These are phyloP conservation scores for Mastomys coucha DNA, from an alignment of 2,113 vertebrate genomes.

Conservation along the genomic window DNA sequence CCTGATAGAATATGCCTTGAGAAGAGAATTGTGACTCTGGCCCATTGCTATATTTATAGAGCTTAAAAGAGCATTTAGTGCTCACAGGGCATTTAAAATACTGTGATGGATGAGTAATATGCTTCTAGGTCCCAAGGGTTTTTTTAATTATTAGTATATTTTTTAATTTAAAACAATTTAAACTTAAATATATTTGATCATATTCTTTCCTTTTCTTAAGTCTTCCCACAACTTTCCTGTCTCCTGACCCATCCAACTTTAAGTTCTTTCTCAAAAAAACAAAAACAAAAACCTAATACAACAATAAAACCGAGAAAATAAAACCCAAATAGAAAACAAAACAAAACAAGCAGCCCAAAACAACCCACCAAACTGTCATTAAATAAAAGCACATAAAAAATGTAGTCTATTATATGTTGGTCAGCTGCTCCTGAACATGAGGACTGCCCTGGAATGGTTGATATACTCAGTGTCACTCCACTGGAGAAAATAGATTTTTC, in stretches of 20 bases:
- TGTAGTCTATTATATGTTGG: background rate
- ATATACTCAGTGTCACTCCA: background rate
- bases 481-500: background rate
- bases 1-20: background rate
- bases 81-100: background rate
- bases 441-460: background rate
- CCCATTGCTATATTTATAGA: background rate
- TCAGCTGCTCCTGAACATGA: background rate
- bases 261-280: background rate
- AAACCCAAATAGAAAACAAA: background rate
- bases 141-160: background rate
- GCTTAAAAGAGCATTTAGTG: background rate
- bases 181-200: background rate
- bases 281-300: background rate
- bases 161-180: background rate
- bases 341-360: background rate
- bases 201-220: background rate
- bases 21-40: background rate
- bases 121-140: background rate
- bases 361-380: background rate
- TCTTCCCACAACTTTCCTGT: background rate
- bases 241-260: background rate
- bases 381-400: background rate
- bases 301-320: background rate
- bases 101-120: slow-evolving; percentile 13